A percentile compares a stretch with the other conserved stretches of the same genome.
These are phyloP conservation scores for Crotalus tigris DNA, from an alignment of 2,113 vertebrate genomes.

Conservation along the genomic window DNA sequence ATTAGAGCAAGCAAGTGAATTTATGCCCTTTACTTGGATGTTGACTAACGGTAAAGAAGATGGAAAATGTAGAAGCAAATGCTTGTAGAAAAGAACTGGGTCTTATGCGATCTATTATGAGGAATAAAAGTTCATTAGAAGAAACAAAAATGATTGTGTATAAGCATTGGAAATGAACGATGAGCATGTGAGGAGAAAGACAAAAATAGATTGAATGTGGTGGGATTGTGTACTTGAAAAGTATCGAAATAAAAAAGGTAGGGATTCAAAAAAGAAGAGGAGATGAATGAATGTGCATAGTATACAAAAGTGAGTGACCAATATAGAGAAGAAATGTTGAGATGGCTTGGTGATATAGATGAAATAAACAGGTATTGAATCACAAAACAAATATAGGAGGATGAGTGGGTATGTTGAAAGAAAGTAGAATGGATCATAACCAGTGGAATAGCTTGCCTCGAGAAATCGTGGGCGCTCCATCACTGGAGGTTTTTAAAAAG, in stretches of 20 bases:
- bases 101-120: background rate
- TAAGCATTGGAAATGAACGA: background rate
- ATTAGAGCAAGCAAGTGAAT: background rate
- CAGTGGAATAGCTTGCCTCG: too few relatives aligned
- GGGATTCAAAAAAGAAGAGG: background rate
- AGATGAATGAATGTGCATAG: background rate
- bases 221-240: background rate
- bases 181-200: background rate
- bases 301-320: background rate
- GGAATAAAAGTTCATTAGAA: background rate
- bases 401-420: background rate
- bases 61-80: background rate
- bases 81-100: background rate
- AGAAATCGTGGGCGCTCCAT: too few relatives aligned
- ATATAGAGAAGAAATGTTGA: background rate
- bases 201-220: background rate
- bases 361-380: background rate
- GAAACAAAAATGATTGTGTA: background rate
- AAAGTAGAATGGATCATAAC: background rate
- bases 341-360: background rate
- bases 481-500: too few relatives aligned
- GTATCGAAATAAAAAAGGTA: background rate
- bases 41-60: background rate
- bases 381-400: background rate
- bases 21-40: background rate